Percentiles rank a stretch among this genome's conserved stretches.
Evolutionary conservation across 2,113 vertebrate species (phyloP).

Genomic region (Nothoprocta perdicaria): DNA sequence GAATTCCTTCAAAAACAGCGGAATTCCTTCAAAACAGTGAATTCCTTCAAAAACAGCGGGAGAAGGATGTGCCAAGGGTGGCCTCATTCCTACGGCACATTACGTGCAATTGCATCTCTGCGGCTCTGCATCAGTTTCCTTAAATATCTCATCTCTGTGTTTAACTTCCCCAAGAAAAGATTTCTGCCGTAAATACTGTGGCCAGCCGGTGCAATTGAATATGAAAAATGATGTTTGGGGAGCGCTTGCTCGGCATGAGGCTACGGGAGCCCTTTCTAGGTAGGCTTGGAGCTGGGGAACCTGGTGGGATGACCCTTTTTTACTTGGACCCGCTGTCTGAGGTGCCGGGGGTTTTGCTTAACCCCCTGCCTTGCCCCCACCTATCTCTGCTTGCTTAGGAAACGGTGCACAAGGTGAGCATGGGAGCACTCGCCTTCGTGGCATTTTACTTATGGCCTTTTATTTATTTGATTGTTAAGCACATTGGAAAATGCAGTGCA

Average conservation of each 20-base stretch:
- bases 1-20: too few relatives aligned
- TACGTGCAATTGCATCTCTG: conserved; percentile 33
- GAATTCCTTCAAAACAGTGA: too few relatives aligned
- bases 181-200: conserved; percentile 43
- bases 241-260: neutral
- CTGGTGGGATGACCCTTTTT: too few relatives aligned
- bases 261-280: too few relatives aligned
- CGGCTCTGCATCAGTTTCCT: conserved; percentile 42
- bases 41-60: neutral
- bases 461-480: neutral
- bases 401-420: too few relatives aligned
- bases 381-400: too few relatives aligned
- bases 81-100: conserved; percentile 16
- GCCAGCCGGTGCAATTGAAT: conserved; percentile 20
- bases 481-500: neutral
- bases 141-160: conserved; percentile 20
- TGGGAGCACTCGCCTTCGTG: too few relatives aligned
- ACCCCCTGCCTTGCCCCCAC: too few relatives aligned
- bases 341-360: too few relatives aligned
- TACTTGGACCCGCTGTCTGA: too few relatives aligned
- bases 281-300: too few relatives aligned
- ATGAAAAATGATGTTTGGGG: conserved; percentile 41
- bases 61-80: neutral
- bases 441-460: too few relatives aligned
- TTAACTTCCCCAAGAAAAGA: conserved; percentile 32